These are phyloP conservation scores for Acanthacorydalis orientalis DNA, from an alignment of 2,888 invertebrate genomes.

Conservation along the genomic window DNA sequence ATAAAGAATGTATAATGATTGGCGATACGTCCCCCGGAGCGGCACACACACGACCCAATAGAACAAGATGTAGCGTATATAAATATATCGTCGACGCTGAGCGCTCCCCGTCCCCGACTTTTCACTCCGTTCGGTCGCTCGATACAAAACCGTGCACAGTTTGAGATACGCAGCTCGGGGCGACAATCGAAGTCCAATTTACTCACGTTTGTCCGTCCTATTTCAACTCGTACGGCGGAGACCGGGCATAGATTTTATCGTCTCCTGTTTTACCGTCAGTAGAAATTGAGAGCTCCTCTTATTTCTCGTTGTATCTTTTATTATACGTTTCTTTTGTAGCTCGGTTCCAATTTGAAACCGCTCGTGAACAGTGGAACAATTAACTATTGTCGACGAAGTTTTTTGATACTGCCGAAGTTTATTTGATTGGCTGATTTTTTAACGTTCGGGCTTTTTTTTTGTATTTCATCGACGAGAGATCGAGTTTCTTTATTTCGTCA, in stretches of 20 bases:
- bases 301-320: neutral
- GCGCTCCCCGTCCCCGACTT: no score
- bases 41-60: no score
- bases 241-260: neutral
- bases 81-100: no score
- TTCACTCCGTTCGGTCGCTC: no score
- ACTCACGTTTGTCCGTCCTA: slow-evolving; percentile 6
- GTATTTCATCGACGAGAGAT: no score
- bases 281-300: neutral
- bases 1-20: no score
- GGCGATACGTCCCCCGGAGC: no score
- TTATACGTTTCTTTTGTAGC: slow-evolving; percentile 5
- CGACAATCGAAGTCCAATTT: slow-evolving; percentile 11
- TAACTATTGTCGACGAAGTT: slow-evolving; percentile 6
- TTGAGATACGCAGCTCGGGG: slow-evolving; percentile 2
- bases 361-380: slow-evolving; percentile 8
- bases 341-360: slow-evolving; percentile 6
- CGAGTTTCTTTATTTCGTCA: no score
- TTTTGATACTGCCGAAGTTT: slow-evolving; percentile 2
- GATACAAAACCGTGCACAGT: no score
- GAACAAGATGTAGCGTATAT: no score
- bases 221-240: neutral
- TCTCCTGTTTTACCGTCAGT: neutral
- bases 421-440: slow-evolving; percentile 6
- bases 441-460: neutral